phyloP scores from a whole-genome alignment of 1,140 invertebrate genomes.

The Drosophila sulfurigaster region DNA sequence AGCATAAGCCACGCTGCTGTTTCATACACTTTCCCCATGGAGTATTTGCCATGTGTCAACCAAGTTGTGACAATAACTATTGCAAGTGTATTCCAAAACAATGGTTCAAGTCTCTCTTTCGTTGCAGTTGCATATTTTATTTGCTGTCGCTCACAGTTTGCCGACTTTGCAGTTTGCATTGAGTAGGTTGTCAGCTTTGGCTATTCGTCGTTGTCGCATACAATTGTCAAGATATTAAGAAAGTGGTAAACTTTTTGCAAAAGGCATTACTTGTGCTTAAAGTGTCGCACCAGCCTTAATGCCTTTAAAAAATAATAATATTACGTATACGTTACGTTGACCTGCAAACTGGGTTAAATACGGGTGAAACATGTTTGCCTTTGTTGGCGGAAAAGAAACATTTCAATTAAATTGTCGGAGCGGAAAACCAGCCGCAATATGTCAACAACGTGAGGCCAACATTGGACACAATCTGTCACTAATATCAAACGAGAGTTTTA shows the following conservation, averaged over 20 bases:
- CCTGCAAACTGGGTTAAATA: not conserved
- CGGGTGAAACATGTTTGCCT: conserved; percentile 14
- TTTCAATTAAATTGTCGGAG: conserved; percentile 65
- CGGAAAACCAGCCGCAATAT: conserved; percentile 39
- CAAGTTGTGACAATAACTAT: not conserved
- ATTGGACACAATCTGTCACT: conserved; percentile 52
- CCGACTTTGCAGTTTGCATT: conserved; percentile 30
- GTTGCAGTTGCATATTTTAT: conserved; percentile 10
- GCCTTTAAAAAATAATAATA: conserved; percentile 6
- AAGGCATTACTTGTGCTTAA: conserved; percentile 6
- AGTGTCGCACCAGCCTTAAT: not conserved
- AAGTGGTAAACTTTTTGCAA: conserved; percentile 24
- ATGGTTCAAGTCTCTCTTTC: not conserved
- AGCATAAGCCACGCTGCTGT: conserved; percentile 24
- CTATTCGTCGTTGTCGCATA: conserved; percentile 7
- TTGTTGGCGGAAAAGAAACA: conserved; percentile 26
- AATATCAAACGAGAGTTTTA: conserved; percentile 43
- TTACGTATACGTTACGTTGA: conserved; percentile 17
- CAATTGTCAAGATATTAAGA: conserved; percentile 46
- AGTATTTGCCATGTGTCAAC: not conserved
- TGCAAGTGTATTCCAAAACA: conserved; percentile 15
- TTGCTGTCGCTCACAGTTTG: conserved; percentile 27
- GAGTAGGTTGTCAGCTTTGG: conserved; percentile 17
- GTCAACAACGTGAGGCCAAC: conserved; percentile 57
- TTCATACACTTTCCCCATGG: not conserved